A percentile compares a stretch with the other conserved stretches of the same genome.
Conservation (phyloP, 2,113 vertebrate genomes). For the Geococcyx californianus region DNA sequence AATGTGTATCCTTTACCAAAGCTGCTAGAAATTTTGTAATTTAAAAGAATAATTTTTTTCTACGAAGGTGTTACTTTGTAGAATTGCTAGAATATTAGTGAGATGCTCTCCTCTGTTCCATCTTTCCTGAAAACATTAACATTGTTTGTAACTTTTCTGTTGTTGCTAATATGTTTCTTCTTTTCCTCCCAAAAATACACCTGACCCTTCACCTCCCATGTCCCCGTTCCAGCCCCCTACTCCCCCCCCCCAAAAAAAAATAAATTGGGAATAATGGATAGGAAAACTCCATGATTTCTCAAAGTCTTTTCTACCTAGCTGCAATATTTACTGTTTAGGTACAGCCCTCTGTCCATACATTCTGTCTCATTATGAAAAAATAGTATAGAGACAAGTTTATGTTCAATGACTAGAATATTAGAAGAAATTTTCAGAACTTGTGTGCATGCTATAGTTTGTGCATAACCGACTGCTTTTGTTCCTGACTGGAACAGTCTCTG, state of each 20-base stretch:
- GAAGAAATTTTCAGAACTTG: neutral
- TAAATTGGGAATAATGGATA: neutral
- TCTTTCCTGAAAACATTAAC: neutral
- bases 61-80: neutral
- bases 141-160: neutral
- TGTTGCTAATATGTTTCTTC: neutral
- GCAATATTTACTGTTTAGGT: neutral
- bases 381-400: neutral
- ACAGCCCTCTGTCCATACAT: neutral
- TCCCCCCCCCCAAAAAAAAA: neutral
- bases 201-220: too few species aligned
- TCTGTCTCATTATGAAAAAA: neutral
- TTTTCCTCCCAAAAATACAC: neutral
- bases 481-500: neutral
- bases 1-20: neutral
- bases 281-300: neutral
- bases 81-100: neutral
- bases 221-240: too few species aligned
- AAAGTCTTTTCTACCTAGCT: neutral
- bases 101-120: neutral
- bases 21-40: neutral
- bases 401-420: accelerated
- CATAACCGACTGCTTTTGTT: neutral
- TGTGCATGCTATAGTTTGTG: neutral
- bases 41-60: neutral